These are phyloP conservation scores for Anthopleura xanthogrammica DNA, from an alignment of 92 coral and sea anemone species.

Conservation along the genomic window DNA sequence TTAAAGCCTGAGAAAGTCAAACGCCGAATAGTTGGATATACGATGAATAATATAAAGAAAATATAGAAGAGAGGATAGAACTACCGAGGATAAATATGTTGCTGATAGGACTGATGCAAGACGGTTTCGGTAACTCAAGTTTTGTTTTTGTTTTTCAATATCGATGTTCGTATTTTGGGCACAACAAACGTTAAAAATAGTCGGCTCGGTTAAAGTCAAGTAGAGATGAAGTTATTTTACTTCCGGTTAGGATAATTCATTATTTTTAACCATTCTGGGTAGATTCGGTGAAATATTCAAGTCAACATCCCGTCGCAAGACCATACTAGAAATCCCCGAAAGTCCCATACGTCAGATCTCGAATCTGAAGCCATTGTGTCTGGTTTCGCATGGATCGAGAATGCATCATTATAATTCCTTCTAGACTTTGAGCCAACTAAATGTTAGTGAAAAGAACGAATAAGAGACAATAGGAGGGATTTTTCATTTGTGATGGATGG, in stretches of 20 bases:
- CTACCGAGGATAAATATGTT: too few species aligned
- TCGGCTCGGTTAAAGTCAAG: background rate
- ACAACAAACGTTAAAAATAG: background rate
- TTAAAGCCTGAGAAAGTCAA: background rate
- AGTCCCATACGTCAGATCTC: background rate
- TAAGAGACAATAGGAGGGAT: background rate
- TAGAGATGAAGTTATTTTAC: background rate
- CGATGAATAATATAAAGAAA: background rate
- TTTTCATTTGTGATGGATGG: background rate
- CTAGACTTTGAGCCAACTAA: background rate
- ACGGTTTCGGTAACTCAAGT: too few species aligned
- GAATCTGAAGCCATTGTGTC: background rate
- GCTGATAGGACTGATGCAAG: too few species aligned
- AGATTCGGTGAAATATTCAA: background rate
- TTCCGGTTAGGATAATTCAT: background rate
- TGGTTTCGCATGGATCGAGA: background rate
- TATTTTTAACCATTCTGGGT: background rate
- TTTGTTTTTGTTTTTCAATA: background rate
- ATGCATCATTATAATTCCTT: background rate
- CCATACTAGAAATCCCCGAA: background rate
- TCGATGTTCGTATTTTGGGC: background rate
- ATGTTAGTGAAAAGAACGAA: background rate
- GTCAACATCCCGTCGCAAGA: too few species aligned
- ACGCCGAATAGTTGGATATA: background rate
- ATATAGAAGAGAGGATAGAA: background rate